Evolutionary conservation across 1,140 invertebrate species (phyloP).

Genomic region (Venustaconcha ellipsiformis): DNA sequence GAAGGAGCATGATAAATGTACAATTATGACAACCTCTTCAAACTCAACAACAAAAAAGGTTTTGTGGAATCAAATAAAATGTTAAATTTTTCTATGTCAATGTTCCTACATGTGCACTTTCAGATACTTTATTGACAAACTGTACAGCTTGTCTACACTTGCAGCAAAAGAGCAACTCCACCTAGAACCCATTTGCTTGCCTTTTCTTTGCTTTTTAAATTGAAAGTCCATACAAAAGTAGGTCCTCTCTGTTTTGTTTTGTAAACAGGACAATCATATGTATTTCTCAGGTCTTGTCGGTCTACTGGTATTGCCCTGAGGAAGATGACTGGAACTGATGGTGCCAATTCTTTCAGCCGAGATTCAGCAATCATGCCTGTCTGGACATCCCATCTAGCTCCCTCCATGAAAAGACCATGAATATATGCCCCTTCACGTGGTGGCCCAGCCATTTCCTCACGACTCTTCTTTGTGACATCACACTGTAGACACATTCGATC

Average conservation of each 20-base stretch:
- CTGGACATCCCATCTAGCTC: constrained; percentile 90
- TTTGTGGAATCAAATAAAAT: no score
- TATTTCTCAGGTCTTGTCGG: constrained; percentile 89
- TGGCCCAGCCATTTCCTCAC: constrained; percentile 85
- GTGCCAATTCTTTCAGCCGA: constrained; percentile 88
- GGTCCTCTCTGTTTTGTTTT: constrained; percentile 88
- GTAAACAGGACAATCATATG: constrained; percentile 94
- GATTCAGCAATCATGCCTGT: constrained; percentile 89
- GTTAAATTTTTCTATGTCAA: no score
- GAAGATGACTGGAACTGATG: constrained; percentile 91
- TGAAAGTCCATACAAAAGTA: constrained; percentile 95
- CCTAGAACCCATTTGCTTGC: constrained; percentile 92
- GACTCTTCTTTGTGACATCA: constrained; percentile 94
- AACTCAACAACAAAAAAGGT: no score
- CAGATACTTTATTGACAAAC: no score
- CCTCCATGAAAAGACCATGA: constrained; percentile 93
- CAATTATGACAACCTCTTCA: no score
- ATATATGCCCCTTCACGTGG: constrained; percentile 91
- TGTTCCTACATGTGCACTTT: no score
- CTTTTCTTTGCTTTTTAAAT: constrained; percentile 92
- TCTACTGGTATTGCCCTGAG: constrained; percentile 87
- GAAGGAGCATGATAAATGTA: no score
- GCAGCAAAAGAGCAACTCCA: constrained; percentile 87
- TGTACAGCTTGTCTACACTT: constrained; percentile 71
- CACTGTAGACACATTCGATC: constrained; percentile 97